A percentile compares a stretch with the other conserved stretches of the same genome.
Conservation (phyloP, 2,888 invertebrate genomes). For the Acronicta leporina region DNA sequence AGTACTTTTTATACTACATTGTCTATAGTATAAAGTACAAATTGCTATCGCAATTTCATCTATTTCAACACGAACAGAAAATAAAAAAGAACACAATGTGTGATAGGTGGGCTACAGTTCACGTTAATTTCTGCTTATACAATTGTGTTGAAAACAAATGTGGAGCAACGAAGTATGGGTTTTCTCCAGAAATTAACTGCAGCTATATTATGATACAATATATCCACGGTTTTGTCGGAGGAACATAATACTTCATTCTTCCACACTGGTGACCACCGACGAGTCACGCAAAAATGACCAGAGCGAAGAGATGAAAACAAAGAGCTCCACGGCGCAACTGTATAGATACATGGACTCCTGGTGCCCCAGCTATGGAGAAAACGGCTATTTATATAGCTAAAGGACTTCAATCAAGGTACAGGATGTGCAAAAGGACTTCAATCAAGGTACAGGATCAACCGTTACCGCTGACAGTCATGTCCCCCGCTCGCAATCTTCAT, state of each 20-base stretch:
- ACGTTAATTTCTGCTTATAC: neutral
- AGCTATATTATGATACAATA: neutral
- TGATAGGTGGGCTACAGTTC: conserved; percentile 2
- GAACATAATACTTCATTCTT: neutral
- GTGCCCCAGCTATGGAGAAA: neutral
- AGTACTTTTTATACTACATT: neutral
- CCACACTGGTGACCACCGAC: conserved; percentile 5
- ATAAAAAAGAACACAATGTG: neutral
- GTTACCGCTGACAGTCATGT: neutral
- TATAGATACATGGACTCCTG: neutral
- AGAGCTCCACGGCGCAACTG: neutral
- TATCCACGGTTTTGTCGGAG: neutral
- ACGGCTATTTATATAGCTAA: neutral
- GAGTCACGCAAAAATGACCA: neutral
- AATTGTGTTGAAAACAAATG: neutral
- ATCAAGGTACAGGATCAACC: conserved; percentile 3
- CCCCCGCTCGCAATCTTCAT: neutral
- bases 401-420: neutral
- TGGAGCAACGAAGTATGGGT: neutral
- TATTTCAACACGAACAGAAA: neutral
- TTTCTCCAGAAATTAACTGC: neutral
- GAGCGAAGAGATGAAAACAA: neutral
- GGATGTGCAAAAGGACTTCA: neutral
- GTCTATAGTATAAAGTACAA: neutral
- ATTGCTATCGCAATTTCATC: neutral